Evolutionary conservation across 2,888 invertebrate species (phyloP), one percentile per base, ranked within the genome.

Genomic region (Tromatobia lineatoria): DNA sequence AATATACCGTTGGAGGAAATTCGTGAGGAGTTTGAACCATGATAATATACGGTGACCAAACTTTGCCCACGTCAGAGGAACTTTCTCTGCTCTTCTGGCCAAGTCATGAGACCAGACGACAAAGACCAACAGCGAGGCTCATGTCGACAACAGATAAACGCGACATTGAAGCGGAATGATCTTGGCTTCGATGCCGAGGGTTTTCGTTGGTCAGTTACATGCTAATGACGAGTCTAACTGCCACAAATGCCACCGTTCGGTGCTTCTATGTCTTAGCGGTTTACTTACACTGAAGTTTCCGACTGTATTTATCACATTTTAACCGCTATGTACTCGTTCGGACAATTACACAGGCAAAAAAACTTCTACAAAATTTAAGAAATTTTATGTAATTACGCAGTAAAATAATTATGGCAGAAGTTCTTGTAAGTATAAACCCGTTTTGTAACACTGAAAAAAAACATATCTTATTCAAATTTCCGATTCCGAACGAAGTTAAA

Each of bases 191-290:
- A 18, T 18, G 45, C 69, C 54, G 47, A 66, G 74, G 76, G 79
- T 85, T 86, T 79, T 78, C 71, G 73, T 47, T 74, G 82, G 86
- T 86, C 85, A 86, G 84, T 80, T 83, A 70, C 61, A 23, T 23
- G 23, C 54, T 54, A 54, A 54, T 54, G 54, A 54, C 2, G 54
- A 25, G 10, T 23, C 54, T 25, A 25, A 54, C 13, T 25, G 23
- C 54, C 10, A 23, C 54, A 20, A 29, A 29, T 54, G 23, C 11
- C 13, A 23, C 54, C 54, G 23, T 54, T 54, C 20, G 23, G 20
- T 2, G 54, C 54, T 20, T 0, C n/a, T 47, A 47, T 47, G 15
- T 54, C 20, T 20, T 23, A 23, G 2, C 23, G 20, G 23, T 54
- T 18, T 23, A 11, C 34, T 7, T 34, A 34, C 34, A 34, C 4